Evolutionary conservation across 2,113 vertebrate genomes (phyloP).

Genomic region (Stercorarius parasiticus): DNA sequence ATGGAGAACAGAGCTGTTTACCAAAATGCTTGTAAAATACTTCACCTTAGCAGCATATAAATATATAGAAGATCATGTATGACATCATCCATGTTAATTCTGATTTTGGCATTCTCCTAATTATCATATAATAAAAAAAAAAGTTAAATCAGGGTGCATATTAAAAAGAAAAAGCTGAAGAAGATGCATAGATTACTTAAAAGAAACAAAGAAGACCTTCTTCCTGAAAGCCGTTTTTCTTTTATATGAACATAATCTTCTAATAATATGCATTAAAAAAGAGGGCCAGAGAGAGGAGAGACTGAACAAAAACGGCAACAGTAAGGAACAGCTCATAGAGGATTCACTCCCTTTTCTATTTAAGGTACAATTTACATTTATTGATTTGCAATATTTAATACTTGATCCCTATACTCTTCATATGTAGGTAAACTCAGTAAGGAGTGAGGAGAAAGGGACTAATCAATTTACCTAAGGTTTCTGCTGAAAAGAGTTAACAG

Average conservation of each 20-base stretch:
- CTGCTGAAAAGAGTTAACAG: background rate
- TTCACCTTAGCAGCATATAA: background rate
- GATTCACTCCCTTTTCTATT: background rate
- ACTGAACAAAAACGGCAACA: background rate
- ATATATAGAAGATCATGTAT: background rate
- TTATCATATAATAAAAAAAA: background rate
- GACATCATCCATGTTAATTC: background rate
- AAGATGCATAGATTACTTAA: background rate
- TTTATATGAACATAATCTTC: background rate
- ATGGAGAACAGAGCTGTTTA: background rate
- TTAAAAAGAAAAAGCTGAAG: background rate
- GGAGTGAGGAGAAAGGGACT: background rate
- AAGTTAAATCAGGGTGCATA: background rate
- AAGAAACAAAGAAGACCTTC: background rate
- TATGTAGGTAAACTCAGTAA: background rate
- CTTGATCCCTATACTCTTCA: background rate
- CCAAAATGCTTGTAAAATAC: background rate
- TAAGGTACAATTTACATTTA: background rate
- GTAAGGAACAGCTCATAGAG: background rate
- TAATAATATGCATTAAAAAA: background rate
- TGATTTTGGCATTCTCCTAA: background rate
- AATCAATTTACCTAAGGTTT: background rate
- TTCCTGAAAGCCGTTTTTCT: background rate
- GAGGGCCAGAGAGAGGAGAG: background rate
- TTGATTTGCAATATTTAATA: background rate